A percentile compares a stretch with the other conserved stretches of the same genome.
Evolutionary conservation across 2,797 vertebrate species (phyloP).

Genomic region (Decapterus maruadsi): DNA sequence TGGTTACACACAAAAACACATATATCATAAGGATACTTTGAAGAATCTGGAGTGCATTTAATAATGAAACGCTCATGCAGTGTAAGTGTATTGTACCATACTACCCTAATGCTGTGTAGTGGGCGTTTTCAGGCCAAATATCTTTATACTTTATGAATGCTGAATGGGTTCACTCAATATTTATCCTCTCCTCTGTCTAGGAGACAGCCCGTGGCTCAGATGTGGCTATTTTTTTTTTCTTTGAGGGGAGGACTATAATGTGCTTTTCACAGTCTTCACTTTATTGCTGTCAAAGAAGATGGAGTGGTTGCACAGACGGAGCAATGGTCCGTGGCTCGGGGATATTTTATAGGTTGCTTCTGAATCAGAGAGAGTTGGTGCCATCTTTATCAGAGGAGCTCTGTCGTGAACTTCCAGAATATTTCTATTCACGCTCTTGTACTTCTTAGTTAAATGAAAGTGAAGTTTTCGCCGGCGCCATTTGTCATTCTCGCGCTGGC

Average conservation of each 20-base stretch:
- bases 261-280: conserved; percentile 77
- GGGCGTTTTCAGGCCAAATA: conserved; percentile 44
- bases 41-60: conserved; percentile 29
- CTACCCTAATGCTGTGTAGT: conserved; percentile 30
- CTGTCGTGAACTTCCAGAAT: not conserved
- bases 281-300: conserved; percentile 77
- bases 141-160: conserved; percentile 53
- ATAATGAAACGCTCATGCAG: conserved; percentile 1
- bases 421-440: conserved; percentile 38
- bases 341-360: conserved; percentile 61
- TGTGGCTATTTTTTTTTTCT: conserved; percentile 43
- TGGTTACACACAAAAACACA: conserved; percentile 25
- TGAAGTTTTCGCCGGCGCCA: conserved; percentile 7
- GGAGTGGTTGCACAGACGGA: conserved; percentile 67
- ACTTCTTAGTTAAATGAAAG: conserved; percentile 18
- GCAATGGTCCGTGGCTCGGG: conserved; percentile 66
- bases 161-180: conserved; percentile 67
- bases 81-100: conserved; percentile 5
- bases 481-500: conserved; percentile 33
- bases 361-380: conserved; percentile 47
- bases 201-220: conserved; percentile 69
- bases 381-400: conserved; percentile 38
- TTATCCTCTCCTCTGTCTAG: conserved; percentile 50
- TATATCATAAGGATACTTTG: conserved; percentile 29
- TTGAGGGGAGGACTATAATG: conserved; percentile 60